Evolutionary conservation across 2,113 vertebrate genomes (phyloP), one percentile per base, ranked within the genome.

Genomic region (Delphinapterus leucas): DNA sequence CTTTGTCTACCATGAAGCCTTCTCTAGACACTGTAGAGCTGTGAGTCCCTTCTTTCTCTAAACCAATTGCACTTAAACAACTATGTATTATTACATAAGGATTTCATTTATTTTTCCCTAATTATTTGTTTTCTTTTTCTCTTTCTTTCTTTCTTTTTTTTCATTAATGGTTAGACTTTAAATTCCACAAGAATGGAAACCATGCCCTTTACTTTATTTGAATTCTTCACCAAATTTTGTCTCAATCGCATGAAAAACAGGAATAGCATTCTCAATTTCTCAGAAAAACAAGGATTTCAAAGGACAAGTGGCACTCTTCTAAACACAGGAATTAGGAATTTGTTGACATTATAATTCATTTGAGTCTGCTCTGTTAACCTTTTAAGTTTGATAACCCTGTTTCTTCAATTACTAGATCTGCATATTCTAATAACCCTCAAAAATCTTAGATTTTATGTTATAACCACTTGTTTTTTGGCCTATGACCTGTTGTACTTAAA

Each of bases 401-500:
- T 96, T 94, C 74, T 97, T 97, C 79, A 95, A 33, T 92, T 93
- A 91, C 70, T 90, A 31, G 18, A 97, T 97, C 96, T 96, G 80
- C 73, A 96, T 97, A 94, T 94, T 95, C 41, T 97, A 97, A 90
- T 79, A 77, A 90, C 44, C 21, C 26, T 65, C 79, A 63, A 80
- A 82, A 97, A 85, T 8, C 49, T 96, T 93, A 96, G 36, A 89
- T 73, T 93, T 95, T 95, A 76, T 94, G 49, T 95, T 92, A 86
- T 70, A 91, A 82, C 44, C 38, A 92, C 77, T 63, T 97, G 49
- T 90, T 85, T 73, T 90, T 14, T 82, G 84, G 70, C 85, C 88
- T 88, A 84, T 97, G 79, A 97, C 55, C 85, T 97, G 95, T 93
- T 93, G 47, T 92, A 93, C 82, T 98, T 95, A 82, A 86, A 95